Conservation (phyloP, 1,140 invertebrate species). For the Bombus confusus region DNA sequence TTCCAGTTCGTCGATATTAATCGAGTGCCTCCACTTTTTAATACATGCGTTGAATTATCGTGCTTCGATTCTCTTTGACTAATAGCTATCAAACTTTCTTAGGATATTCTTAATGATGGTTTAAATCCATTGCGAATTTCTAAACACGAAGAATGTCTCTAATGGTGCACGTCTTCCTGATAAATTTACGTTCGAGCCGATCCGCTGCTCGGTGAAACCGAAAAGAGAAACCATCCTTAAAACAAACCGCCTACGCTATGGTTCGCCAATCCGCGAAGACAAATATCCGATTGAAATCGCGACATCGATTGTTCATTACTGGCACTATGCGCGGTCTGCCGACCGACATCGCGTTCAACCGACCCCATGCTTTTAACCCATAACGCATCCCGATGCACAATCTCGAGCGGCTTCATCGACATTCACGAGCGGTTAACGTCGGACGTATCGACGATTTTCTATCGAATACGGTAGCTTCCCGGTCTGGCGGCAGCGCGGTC, state of each 20-base stretch:
- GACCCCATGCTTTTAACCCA: constrained; percentile 36
- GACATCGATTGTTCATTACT: constrained; percentile 53
- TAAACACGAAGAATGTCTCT: not conserved
- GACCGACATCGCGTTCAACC: not conserved
- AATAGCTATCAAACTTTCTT: not conserved
- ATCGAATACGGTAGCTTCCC: constrained; percentile 56
- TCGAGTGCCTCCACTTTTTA: too few relatives aligned
- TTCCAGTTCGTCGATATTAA: not conserved
- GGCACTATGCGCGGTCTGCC: not conserved
- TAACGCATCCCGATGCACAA: not conserved
- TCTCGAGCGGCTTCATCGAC: constrained; percentile 8
- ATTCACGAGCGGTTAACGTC: constrained; percentile 17
- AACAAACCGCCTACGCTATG: not conserved
- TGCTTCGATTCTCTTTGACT: not conserved
- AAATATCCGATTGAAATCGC: constrained; percentile 50
- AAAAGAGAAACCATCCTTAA: constrained; percentile 34
- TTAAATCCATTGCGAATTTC: not conserved
- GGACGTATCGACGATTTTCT: constrained; percentile 51
- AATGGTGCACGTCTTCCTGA: not conserved
- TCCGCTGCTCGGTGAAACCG: not conserved
- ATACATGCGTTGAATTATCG: too few relatives aligned
- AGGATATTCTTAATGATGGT: not conserved
- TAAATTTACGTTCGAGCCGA: not conserved
- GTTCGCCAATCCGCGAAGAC: constrained; percentile 10
- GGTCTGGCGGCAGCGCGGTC: constrained; percentile 57